Conservation (phyloP, 2,888 invertebrate genomes). For the Thereva unica region DNA sequence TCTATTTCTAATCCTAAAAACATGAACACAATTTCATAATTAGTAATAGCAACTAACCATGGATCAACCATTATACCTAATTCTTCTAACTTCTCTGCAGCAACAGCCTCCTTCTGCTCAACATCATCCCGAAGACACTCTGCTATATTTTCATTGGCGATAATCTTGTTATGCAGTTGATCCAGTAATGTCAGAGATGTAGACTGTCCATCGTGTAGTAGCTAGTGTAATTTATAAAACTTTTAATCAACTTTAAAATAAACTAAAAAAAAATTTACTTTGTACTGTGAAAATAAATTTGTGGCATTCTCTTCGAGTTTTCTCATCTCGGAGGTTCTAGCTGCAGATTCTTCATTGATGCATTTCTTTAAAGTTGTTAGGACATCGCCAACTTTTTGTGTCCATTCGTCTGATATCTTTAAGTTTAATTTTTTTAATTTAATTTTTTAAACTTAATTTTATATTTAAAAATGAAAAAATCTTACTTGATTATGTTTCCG, state of each 20-base stretch:
- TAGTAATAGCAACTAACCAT: neutral
- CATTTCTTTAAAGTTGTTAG: constrained; percentile 59
- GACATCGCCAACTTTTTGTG: constrained; percentile 50
- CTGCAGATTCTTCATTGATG: constrained; percentile 61
- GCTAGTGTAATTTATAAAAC: constrained; percentile 26
- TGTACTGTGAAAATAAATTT: constrained; percentile 58
- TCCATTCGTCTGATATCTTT: constrained; percentile 54
- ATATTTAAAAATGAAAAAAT: neutral
- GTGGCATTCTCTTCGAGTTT: constrained; percentile 63
- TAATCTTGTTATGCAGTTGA: constrained; percentile 30
- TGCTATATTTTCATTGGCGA: constrained; percentile 36
- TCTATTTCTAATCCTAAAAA: constrained; percentile 33
- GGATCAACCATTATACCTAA: constrained; percentile 27
- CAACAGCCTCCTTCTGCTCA: constrained; percentile 20
- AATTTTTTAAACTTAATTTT: neutral
- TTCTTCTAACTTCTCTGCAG: constrained; percentile 16
- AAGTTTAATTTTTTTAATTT: neutral
- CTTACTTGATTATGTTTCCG: constrained; percentile 55
- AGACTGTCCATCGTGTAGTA: constrained; percentile 39
- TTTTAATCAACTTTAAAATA: neutral
- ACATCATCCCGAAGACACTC: constrained; percentile 21
- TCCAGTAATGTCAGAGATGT: constrained; percentile 32
- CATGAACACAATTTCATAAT: neutral
- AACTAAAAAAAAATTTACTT: constrained; percentile 50
- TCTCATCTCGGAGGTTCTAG: constrained; percentile 60